These are phyloP conservation scores for Chunga burmeisteri DNA, from an alignment of 2,113 vertebrate genomes.

Conservation along the genomic window DNA sequence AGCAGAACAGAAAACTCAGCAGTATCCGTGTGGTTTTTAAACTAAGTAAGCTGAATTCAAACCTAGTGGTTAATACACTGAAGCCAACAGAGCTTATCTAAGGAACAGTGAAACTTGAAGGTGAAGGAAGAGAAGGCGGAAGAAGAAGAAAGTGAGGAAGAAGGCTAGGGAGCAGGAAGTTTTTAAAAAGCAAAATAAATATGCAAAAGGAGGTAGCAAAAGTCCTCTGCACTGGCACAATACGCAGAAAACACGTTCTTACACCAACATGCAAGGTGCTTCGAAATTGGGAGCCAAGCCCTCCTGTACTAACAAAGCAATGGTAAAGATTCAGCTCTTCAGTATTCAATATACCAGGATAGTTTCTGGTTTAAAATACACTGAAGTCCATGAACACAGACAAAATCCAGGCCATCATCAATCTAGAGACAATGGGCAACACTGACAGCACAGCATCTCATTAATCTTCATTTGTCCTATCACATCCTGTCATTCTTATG, in stretches of 20 bases:
- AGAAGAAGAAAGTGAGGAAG: not conserved
- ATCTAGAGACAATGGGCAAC: conserved; percentile 72
- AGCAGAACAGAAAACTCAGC: not conserved
- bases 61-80: not conserved
- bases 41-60: not conserved
- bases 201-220: not conserved
- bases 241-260: not conserved
- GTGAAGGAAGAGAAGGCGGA: not conserved
- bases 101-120: not conserved
- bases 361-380: not conserved
- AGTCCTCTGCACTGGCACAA: not conserved
- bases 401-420: conserved; percentile 70
- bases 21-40: not conserved
- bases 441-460: conserved; percentile 74
- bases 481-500: conserved; percentile 81
- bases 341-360: not conserved
- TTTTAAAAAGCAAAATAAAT: not conserved
- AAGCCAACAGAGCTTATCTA: not conserved
- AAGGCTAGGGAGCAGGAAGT: not conserved
- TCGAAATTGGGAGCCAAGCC: not conserved
- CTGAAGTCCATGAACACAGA: conserved; percentile 23
- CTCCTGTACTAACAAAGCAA: not conserved
- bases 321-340: not conserved
- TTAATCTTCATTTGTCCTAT: conserved; percentile 84
- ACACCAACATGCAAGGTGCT: not conserved